These are phyloP conservation scores for Drosophila putrida DNA, from an alignment of 2,888 invertebrate species.

Conservation along the genomic window DNA sequence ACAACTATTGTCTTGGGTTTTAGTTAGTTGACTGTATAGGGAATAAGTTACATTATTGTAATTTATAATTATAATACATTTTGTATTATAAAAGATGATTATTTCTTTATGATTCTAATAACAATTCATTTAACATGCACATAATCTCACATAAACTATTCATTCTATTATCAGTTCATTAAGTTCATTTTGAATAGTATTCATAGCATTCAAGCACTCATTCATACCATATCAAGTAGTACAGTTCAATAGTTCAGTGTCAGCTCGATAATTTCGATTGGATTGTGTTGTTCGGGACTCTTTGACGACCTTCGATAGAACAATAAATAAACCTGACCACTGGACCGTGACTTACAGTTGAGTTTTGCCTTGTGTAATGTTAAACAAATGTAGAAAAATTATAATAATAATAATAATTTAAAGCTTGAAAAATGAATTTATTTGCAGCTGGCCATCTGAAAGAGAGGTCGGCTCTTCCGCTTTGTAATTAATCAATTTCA, in stretches of 20 bases:
- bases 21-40: too few species aligned
- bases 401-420: conserved; percentile 47
- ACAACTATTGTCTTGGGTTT: neutral
- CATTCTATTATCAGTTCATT: conserved; percentile 13
- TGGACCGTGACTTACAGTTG: conserved; percentile 50
- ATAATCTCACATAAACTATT: neutral
- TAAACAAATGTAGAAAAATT: conserved; percentile 18
- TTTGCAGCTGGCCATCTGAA: neutral
- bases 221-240: conserved; percentile 16
- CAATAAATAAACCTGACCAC: conserved; percentile 50
- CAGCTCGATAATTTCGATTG: conserved; percentile 43
- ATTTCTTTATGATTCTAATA: neutral
- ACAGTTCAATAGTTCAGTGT: conserved; percentile 62
- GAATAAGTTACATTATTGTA: too few species aligned
- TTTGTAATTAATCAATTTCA: conserved; percentile 76
- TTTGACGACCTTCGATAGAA: conserved; percentile 46
- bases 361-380: conserved; percentile 38
- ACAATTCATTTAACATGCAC: neutral
- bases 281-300: conserved; percentile 10
- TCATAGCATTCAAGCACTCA: conserved; percentile 8
- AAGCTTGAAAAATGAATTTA: conserved; percentile 63
- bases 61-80: too few species aligned
- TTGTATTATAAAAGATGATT: neutral
- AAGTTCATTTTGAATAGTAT: conserved; percentile 9
- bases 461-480: conserved; percentile 60